A percentile compares a stretch with the other conserved stretches of the same genome.
These are phyloP conservation scores for Nemotelus nigrinus DNA, from an alignment of 2,888 invertebrate species.

Conservation along the genomic window DNA sequence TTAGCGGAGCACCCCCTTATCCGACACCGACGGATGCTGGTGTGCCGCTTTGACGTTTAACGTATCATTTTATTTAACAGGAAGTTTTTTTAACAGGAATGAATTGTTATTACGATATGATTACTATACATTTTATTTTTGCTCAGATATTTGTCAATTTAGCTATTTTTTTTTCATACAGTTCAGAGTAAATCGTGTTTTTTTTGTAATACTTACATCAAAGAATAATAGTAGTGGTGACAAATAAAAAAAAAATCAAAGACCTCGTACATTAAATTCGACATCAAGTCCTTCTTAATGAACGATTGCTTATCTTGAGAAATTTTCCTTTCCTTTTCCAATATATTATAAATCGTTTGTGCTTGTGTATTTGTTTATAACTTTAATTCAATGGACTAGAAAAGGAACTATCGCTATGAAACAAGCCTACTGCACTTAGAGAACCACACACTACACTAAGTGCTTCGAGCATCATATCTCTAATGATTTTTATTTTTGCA, in stretches of 20 bases:
- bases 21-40: too few species aligned
- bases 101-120: slow-evolving; percentile 43
- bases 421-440: slow-evolving; percentile 3
- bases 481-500: slow-evolving; percentile 38
- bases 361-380: slow-evolving; percentile 11
- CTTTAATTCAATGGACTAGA: slow-evolving; percentile 10
- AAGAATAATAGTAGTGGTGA: slow-evolving; percentile 17
- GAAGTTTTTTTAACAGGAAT: slow-evolving; percentile 21
- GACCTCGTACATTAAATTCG: slow-evolving; percentile 33
- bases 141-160: slow-evolving; percentile 30
- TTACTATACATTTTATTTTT: slow-evolving; percentile 42
- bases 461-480: slow-evolving; percentile 26
- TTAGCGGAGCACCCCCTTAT: too few species aligned
- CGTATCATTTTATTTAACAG: too few species aligned
- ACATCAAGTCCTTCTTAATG: slow-evolving; percentile 31
- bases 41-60: too few species aligned
- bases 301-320: slow-evolving; percentile 5
- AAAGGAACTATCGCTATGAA: background rate
- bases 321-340: slow-evolving; percentile 6
- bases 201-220: slow-evolving; percentile 36
- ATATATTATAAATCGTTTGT: slow-evolving; percentile 19
- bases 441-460: slow-evolving; percentile 35
- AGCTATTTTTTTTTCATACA: slow-evolving; percentile 13
- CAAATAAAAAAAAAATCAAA: slow-evolving; percentile 14
- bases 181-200: slow-evolving; percentile 25